Evolutionary conservation across 2,797 vertebrate genomes (phyloP).

Genomic region (Cryptoblepharus egeriae): DNA sequence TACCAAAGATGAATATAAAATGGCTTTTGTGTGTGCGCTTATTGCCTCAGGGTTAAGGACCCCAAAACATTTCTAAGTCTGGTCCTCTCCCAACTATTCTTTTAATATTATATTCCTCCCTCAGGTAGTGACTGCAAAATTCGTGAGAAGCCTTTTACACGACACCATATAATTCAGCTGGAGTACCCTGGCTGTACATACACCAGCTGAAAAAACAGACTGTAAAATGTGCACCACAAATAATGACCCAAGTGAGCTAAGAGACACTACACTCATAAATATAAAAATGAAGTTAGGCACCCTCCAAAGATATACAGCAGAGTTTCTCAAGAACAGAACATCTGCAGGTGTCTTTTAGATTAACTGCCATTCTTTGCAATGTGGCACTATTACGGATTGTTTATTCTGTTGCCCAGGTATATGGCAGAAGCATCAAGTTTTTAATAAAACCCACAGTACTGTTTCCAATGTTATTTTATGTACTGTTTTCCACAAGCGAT

Average conservation of each 20-base stretch:
- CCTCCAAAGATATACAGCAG: constrained; percentile 46
- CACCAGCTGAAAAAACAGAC: constrained; percentile 51
- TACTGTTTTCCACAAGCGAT: not conserved
- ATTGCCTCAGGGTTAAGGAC: constrained; percentile 13
- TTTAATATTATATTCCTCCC: constrained; percentile 46
- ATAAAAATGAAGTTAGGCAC: constrained; percentile 41
- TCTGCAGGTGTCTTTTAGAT: constrained; percentile 40
- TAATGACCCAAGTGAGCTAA: constrained; percentile 48
- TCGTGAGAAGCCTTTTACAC: constrained; percentile 53
- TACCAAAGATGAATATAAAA: not conserved
- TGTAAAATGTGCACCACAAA: constrained; percentile 61
- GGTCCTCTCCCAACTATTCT: not conserved
- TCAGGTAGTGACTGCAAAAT: constrained; percentile 45
- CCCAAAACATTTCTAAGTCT: constrained; percentile 33
- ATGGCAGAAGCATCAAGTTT: constrained; percentile 27
- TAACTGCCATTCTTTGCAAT: constrained; percentile 43
- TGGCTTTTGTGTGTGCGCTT: not conserved
- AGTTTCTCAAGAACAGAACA: constrained; percentile 35
- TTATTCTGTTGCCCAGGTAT: constrained; percentile 48
- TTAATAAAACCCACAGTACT: not conserved
- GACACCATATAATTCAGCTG: constrained; percentile 49
- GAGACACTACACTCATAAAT: constrained; percentile 58
- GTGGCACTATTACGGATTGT: constrained; percentile 34
- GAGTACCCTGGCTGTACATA: constrained; percentile 45
- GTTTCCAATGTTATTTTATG: constrained; percentile 27